phyloP scores from a whole-genome alignment of 2,888 invertebrate species.

The Schrankia costaestrigalis region DNA sequence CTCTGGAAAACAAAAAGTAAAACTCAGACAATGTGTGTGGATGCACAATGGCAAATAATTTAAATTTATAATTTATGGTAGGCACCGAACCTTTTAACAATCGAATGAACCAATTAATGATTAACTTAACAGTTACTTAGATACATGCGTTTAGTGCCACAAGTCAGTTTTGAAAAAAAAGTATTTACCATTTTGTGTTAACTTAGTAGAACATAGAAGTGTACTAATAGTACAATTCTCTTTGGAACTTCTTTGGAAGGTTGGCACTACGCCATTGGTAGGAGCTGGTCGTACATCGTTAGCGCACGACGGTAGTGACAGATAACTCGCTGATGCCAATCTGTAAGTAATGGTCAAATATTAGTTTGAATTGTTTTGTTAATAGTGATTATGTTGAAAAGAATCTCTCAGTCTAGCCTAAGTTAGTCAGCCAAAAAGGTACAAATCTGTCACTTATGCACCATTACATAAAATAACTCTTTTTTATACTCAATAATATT shows the following conservation, averaged over 20 bases:
- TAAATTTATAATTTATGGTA: too few relatives aligned
- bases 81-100: too few relatives aligned
- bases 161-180: neutral
- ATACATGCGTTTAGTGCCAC: neutral
- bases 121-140: too few relatives aligned
- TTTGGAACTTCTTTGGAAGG: conserved; percentile 90
- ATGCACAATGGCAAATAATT: too few relatives aligned
- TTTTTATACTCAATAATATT: too few relatives aligned
- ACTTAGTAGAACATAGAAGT: conserved; percentile 95
- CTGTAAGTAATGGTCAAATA: conserved; percentile 42
- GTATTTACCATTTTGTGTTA: conserved; percentile 92
- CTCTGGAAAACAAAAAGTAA: conserved; percentile 72
- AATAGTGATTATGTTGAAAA: too few relatives aligned
- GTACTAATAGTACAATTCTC: conserved; percentile 92
- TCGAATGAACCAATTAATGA: too few relatives aligned
- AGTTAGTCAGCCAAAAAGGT: too few relatives aligned
- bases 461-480: too few relatives aligned
- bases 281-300: conserved; percentile 78
- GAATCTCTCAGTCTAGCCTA: too few relatives aligned
- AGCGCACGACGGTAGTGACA: conserved; percentile 83
- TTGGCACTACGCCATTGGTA: conserved; percentile 61
- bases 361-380: neutral
- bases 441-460: too few relatives aligned
- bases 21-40: too few relatives aligned
- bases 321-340: conserved; percentile 79